phyloP scores from a whole-genome alignment of 2,113 vertebrate species.

The Labeo rohita region DNA sequence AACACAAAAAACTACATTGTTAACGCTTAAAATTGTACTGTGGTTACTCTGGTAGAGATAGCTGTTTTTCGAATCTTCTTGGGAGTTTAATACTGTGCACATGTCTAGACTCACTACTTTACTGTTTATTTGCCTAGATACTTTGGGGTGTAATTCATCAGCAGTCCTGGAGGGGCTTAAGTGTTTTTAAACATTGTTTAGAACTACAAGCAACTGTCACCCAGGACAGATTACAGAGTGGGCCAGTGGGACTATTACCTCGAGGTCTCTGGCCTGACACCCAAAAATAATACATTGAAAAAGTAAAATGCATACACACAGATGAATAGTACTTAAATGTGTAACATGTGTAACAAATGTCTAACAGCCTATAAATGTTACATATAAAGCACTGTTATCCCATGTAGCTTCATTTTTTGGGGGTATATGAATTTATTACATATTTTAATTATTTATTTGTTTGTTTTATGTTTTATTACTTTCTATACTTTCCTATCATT shows the following conservation, averaged over 20 bases:
- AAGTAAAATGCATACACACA: not conserved
- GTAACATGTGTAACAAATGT: too few species aligned
- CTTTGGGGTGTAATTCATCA: not conserved
- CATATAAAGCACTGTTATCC: too few species aligned
- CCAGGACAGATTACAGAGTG: not conserved
- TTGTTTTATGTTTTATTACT: not conserved
- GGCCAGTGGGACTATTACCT: not conserved
- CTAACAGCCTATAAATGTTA: not conserved
- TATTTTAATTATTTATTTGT: too few species aligned
- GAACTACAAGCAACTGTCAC: conserved; percentile 1
- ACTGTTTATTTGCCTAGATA: not conserved
- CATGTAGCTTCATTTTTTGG: too few species aligned
- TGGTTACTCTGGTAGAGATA: not conserved
- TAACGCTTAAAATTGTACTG: not conserved
- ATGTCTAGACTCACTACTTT: not conserved
- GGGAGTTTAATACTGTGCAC: not conserved
- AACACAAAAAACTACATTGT: not conserved
- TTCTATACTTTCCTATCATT: not conserved
- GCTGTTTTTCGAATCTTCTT: not conserved
- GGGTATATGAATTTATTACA: too few species aligned
- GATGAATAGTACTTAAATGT: not conserved
- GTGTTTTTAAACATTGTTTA: conserved; percentile 8
- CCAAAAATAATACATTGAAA: not conserved
- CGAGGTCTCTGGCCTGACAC: not conserved
- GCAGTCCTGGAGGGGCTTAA: not conserved